Conservation (phyloP, 1,140 invertebrate species). For the Aleiodes sp. region DNA sequence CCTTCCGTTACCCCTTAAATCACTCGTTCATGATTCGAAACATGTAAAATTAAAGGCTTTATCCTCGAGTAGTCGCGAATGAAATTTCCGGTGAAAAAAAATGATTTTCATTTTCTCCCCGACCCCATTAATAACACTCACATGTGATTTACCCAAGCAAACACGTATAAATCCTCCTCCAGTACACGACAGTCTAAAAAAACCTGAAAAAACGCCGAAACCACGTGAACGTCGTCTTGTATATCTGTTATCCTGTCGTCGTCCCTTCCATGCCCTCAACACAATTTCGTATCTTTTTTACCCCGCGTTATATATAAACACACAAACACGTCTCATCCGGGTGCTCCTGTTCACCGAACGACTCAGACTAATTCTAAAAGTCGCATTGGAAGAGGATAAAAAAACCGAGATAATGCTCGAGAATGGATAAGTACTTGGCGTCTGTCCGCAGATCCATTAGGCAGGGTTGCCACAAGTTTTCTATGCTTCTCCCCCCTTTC, state of each 20-base stretch:
- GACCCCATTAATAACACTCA: background rate
- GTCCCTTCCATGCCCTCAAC: conserved; percentile 17
- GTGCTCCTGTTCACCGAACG: background rate
- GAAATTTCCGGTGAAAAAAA: no score
- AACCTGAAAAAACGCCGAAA: background rate
- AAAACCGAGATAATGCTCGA: background rate
- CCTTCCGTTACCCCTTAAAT: no score
- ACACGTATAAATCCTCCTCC: background rate
- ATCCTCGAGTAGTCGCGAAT: no score
- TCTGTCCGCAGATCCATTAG: conserved; percentile 8
- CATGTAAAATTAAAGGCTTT: no score
- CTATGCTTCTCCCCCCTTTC: no score
- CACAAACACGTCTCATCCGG: background rate
- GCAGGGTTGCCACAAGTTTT: background rate
- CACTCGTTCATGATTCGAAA: no score
- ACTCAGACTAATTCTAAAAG: background rate
- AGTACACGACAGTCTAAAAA: background rate
- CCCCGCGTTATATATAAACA: conserved; percentile 18
- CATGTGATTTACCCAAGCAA: background rate
- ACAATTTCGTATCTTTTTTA: conserved; percentile 9
- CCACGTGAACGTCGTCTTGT: background rate
- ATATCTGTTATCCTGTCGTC: conserved; percentile 21
- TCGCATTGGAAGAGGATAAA: background rate
- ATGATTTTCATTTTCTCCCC: background rate
- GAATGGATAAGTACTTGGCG: conserved; percentile 12